These are phyloP conservation scores for Pungitius pungitius DNA, from an alignment of 2,113 vertebrate genomes.

Conservation along the genomic window DNA sequence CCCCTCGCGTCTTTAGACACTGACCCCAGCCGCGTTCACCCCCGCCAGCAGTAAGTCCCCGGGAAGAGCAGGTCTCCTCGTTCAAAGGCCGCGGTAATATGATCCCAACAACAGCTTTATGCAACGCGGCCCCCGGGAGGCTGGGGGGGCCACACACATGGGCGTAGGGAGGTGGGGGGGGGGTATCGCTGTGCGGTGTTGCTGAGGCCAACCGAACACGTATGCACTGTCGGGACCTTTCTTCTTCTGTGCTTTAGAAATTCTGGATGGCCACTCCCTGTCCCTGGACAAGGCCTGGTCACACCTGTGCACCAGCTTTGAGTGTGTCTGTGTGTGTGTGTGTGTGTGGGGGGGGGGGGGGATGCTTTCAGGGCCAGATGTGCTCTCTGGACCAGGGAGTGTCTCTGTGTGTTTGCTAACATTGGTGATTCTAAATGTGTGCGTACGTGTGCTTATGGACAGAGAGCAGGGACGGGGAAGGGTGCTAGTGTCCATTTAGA, in stretches of 20 bases:
- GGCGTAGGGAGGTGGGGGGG: conserved; percentile 4
- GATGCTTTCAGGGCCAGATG: conserved; percentile 44
- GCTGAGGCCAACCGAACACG: conserved; percentile 12
- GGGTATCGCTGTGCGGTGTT: conserved; percentile 15
- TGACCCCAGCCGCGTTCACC: conserved; percentile 61
- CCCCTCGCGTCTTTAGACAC: conserved; percentile 58
- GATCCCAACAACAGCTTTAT: conserved; percentile 67
- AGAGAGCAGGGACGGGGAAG: conserved; percentile 28
- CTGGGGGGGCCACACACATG: conserved; percentile 29
- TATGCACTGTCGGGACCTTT: conserved; percentile 23
- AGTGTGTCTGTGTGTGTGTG: background rate
- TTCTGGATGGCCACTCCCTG: conserved; percentile 28
- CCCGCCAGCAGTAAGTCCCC: no score
- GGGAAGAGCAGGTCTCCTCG: conserved; percentile 56
- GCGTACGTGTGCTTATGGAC: conserved; percentile 36
- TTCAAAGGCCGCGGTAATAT: conserved; percentile 65
- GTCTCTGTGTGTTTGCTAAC: conserved; percentile 31
- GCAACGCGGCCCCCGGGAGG: conserved; percentile 53
- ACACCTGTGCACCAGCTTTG: conserved; percentile 65
- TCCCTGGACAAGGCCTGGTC: conserved; percentile 39
- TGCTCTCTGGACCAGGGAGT: conserved; percentile 26
- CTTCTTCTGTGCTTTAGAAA: conserved; percentile 5
- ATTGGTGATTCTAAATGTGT: conserved; percentile 25
- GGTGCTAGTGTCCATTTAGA: conserved; percentile 29
- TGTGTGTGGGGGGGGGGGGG: background rate